Evolutionary conservation across 2,888 invertebrate species (phyloP), one percentile per base, ranked within the genome.

Genomic region (Xestia rhomboidea): DNA sequence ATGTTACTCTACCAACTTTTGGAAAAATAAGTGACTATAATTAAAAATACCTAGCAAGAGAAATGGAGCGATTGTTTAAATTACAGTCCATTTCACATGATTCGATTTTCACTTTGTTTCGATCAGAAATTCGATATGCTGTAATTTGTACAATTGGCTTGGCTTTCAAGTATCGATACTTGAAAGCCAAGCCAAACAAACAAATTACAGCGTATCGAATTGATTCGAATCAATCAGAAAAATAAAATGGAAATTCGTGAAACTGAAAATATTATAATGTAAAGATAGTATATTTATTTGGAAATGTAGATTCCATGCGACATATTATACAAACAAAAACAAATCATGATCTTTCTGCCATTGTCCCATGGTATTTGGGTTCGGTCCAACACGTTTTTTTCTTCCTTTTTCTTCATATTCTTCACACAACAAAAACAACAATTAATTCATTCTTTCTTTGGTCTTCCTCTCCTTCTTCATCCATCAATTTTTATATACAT

Each of bases 121-220:
- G 54, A 46, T 80, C 54, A 63, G 24, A 44, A 79, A 62, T 30
- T 41, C 67, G 11, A 67, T 62, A 62, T 4, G 38, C 54, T 44
- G 30, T 62, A 13, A 38, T 67, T 80, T 41, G 18, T 30, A 2
- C 13, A 63, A 81, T 68, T 74, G 24, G 11, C 49, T 38, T 15
- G 15, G 5, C 11, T 49, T 57, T 54, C 6, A 46, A 34, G 49
- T 34, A 27, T 51, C 15, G 34, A 24, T 38, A n/a, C 34, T 34
- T 34, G 34, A 34, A 34, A 34, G 34, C 34, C 34, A 34, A 34
- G 34, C 5, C 34, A 34, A 34, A 5, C 6, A 5, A 5, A 34
- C 34, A 34, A 34, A 34, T 34, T 5, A 34, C 34, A 4, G 34
- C 34, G 34, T 34, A 34, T 34, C 5, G 34, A 34, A 34, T 34